phyloP scores from a whole-genome alignment of 2,113 vertebrate genomes.

The Oophaga pumilio region DNA sequence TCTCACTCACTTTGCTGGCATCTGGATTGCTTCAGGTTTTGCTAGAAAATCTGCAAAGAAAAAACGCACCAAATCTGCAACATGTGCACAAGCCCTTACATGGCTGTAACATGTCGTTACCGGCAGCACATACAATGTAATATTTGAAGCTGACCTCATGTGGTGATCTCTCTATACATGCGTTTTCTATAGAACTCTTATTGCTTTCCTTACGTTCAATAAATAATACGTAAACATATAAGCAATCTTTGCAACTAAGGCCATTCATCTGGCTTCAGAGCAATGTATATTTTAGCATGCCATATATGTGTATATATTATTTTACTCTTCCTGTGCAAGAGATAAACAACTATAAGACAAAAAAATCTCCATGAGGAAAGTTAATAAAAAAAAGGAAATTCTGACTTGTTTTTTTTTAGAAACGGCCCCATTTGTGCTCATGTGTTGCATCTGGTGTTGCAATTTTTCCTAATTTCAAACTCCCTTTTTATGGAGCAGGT shows the following conservation, averaged over 20 bases:
- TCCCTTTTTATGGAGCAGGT: too few relatives aligned
- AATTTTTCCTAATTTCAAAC: too few relatives aligned
- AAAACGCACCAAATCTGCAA: too few relatives aligned
- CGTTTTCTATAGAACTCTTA: background rate
- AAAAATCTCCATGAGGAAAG: background rate
- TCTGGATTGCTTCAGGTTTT: too few relatives aligned
- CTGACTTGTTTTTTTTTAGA: too few relatives aligned
- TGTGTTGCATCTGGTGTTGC: too few relatives aligned
- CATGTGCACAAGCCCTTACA: background rate
- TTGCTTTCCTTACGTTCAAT: background rate
- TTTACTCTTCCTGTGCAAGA: background rate
- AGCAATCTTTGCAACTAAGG: background rate
- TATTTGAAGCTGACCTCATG: conserved; percentile 7
- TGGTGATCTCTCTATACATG: background rate
- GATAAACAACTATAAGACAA: too few relatives aligned
- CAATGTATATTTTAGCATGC: background rate
- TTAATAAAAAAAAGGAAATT: background rate
- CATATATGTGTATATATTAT: background rate
- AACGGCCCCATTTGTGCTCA: too few relatives aligned
- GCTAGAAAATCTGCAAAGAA: too few relatives aligned
- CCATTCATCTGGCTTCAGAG: background rate
- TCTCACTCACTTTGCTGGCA: too few relatives aligned
- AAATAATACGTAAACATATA: background rate
- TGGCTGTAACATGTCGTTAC: background rate
- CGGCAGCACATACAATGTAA: background rate